Percentiles rank a stretch among this genome's conserved stretches.
phyloP scores from a whole-genome alignment of 2,888 invertebrate genomes.

The Gasteruption jaculator region DNA sequence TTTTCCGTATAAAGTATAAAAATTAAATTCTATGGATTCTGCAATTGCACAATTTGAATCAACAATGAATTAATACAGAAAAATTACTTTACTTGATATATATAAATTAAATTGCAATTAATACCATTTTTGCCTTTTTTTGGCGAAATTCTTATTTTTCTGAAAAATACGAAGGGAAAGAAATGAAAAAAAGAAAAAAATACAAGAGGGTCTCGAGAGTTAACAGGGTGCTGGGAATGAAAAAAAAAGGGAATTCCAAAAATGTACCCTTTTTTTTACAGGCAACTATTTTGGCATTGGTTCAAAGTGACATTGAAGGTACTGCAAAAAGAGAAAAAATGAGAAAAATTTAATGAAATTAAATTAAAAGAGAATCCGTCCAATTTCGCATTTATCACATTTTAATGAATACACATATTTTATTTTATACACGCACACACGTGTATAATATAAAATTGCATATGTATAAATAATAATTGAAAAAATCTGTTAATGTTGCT shows the following conservation, averaged over 20 bases:
- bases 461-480: too few relatives aligned
- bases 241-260: slow-evolving; percentile 17
- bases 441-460: too few relatives aligned
- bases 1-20: too few relatives aligned
- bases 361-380: too few relatives aligned
- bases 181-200: slow-evolving; percentile 25
- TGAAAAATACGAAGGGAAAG: slow-evolving; percentile 21
- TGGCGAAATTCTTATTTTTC: slow-evolving; percentile 10
- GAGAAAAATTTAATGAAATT: too few relatives aligned
- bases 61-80: slow-evolving; percentile 15
- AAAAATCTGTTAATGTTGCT: slow-evolving; percentile 40
- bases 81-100: slow-evolving; percentile 4
- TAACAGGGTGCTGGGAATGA: too few relatives aligned
- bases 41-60: slow-evolving; percentile 15
- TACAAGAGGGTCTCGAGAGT: slow-evolving; percentile 19
- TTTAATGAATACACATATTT: too few relatives aligned
- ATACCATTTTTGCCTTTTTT: slow-evolving; percentile 7
- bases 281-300: slow-evolving; percentile 45
- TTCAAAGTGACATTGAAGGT: slow-evolving; percentile 48
- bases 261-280: slow-evolving; percentile 8
- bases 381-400: too few relatives aligned
- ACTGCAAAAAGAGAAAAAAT: too few relatives aligned
- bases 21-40: too few relatives aligned
- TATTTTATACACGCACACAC: too few relatives aligned
- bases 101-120: slow-evolving; percentile 6